These are phyloP conservation scores for Pogonocichla stellata DNA, from an alignment of 2,113 vertebrate genomes.

Conservation along the genomic window DNA sequence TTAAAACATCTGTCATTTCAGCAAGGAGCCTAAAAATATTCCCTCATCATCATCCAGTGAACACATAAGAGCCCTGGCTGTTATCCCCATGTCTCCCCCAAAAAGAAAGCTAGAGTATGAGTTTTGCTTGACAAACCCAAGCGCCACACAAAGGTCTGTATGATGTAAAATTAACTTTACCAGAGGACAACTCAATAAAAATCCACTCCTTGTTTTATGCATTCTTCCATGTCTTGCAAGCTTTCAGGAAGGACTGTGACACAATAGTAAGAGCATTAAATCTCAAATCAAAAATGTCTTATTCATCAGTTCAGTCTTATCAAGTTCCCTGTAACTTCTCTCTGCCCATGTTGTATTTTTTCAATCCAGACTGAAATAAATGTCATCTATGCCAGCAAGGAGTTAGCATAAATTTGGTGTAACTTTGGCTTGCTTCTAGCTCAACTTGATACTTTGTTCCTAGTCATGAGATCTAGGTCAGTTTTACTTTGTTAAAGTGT, in stretches of 20 bases:
- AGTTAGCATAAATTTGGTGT: not conserved
- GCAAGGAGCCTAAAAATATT: not conserved
- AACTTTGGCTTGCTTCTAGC: not conserved
- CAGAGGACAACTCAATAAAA: not conserved
- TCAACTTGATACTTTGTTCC: not conserved
- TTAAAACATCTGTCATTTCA: not conserved
- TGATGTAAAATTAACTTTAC: not conserved
- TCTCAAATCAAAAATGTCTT: not conserved
- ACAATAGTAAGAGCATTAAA: not conserved
- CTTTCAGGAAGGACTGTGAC: not conserved
- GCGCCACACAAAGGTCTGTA: not conserved
- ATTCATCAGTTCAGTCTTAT: not conserved
- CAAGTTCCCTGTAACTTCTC: not conserved
- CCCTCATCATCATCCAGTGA: not conserved
- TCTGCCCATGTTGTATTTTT: not conserved
- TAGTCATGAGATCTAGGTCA: not conserved
- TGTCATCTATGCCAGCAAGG: not conserved
- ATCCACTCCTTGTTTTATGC: not conserved
- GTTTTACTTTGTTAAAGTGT: not conserved
- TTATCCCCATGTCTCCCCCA: not conserved
- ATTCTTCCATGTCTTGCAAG: not conserved
- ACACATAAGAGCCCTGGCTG: not conserved
- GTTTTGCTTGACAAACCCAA: not conserved
- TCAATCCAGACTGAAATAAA: not conserved
- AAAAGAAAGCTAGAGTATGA: not conserved